phyloP scores from a whole-genome alignment of 2,113 vertebrate genomes.

The Grus americana region DNA sequence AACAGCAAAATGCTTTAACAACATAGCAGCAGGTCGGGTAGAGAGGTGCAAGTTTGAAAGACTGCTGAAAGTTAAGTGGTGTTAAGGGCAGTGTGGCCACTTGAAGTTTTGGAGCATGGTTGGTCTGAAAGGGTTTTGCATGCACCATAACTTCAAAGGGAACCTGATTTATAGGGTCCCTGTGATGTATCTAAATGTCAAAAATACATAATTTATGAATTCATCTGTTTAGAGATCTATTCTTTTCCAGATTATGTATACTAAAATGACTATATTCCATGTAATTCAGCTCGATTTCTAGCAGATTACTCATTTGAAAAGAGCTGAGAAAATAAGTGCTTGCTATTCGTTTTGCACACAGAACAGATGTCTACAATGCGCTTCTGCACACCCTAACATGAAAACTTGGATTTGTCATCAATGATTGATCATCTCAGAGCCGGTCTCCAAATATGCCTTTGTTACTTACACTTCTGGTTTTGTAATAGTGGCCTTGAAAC shows the following conservation, averaged over 20 bases:
- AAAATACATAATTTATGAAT: neutral
- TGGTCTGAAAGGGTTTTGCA: neutral
- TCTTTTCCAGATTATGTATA: neutral
- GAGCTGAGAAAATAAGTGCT: neutral
- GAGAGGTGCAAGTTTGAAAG: neutral
- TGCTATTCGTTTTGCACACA: neutral
- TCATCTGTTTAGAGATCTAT: neutral
- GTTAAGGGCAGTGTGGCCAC: neutral
- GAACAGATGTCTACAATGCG: slow-evolving; percentile 22
- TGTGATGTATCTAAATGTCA: neutral
- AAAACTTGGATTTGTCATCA: slow-evolving; percentile 28
- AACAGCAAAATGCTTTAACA: neutral
- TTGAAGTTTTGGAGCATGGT: neutral
- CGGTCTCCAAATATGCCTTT: neutral
- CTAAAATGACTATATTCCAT: neutral
- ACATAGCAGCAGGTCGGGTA: neutral
- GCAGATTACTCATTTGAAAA: neutral
- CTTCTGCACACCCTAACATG: slow-evolving; percentile 9
- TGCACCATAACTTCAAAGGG: neutral
- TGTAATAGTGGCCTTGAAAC: neutral
- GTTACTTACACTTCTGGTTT: neutral
- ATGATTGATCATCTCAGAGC: slow-evolving; percentile 3
- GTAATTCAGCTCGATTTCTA: neutral
- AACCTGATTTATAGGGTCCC: neutral
- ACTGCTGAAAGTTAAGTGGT: neutral